phyloP scores from a whole-genome alignment of 2,888 invertebrate species.

The Drosophila barbarae region DNA sequence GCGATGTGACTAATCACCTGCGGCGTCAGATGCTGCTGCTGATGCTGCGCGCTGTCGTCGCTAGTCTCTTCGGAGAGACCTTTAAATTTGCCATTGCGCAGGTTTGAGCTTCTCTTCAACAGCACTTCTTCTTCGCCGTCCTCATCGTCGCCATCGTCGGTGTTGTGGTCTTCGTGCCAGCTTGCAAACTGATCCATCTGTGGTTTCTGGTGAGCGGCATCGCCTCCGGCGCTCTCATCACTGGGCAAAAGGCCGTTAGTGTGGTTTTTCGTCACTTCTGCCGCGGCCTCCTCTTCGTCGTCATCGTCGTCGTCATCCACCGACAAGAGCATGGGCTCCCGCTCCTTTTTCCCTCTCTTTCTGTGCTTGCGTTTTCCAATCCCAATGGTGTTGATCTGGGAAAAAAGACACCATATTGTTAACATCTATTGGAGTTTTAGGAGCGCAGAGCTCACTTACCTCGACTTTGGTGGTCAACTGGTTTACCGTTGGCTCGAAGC shows the following conservation, averaged over 20 bases:
- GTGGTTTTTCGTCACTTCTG: slow-evolving; percentile 56
- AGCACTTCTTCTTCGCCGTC: slow-evolving; percentile 51
- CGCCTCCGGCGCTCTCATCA: slow-evolving; percentile 49
- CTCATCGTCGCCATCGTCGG: slow-evolving; percentile 36
- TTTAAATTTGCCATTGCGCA: slow-evolving; percentile 44
- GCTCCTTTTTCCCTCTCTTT: slow-evolving; percentile 58
- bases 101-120: slow-evolving; percentile 34
- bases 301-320: slow-evolving; percentile 61
- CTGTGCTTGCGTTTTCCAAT: slow-evolving; percentile 63
- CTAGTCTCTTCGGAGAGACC: slow-evolving; percentile 41
- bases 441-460: slow-evolving; percentile 43
- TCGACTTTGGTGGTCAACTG: slow-evolving; percentile 70
- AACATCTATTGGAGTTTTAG: neutral
- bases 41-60: slow-evolving; percentile 22
- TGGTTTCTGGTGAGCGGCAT: slow-evolving; percentile 36
- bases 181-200: slow-evolving; percentile 46
- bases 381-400: slow-evolving; percentile 74
- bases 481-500: slow-evolving; percentile 41
- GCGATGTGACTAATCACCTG: slow-evolving; percentile 52
- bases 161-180: slow-evolving; percentile 36
- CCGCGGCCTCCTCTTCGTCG: slow-evolving; percentile 35
- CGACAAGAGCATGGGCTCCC: slow-evolving; percentile 69
- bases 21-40: slow-evolving; percentile 29
- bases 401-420: neutral
- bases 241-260: slow-evolving; percentile 27